Evolutionary conservation across 2,113 vertebrate species (phyloP).

Genomic region (Orientallactaga bullata): DNA sequence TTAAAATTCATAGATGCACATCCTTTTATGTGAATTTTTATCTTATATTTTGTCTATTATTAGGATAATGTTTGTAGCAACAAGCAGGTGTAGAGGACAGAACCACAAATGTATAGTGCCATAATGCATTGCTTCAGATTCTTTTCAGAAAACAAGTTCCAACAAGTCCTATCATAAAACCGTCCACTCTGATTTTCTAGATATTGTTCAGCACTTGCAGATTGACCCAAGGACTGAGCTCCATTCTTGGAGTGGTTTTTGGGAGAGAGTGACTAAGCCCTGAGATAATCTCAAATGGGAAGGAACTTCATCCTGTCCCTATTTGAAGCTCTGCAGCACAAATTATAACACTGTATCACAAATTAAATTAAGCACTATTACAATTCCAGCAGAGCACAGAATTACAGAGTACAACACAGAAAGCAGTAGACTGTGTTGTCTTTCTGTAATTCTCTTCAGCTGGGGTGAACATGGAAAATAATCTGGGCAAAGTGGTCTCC

Average conservation of each 20-base stretch:
- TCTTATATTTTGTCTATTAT: neutral
- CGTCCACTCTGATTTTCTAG: neutral
- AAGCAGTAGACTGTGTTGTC: neutral
- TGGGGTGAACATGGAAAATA: neutral
- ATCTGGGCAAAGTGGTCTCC: neutral
- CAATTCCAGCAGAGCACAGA: neutral
- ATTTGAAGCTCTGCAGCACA: neutral
- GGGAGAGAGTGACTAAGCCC: neutral
- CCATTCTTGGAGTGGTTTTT: neutral
- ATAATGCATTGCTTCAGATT: neutral
- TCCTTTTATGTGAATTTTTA: neutral
- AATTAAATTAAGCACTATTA: neutral
- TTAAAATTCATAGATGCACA: neutral
- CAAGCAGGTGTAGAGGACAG: neutral
- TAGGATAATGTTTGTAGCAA: neutral
- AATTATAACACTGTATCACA: neutral
- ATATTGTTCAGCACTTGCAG: neutral
- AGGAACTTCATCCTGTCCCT: neutral
- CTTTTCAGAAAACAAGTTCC: neutral
- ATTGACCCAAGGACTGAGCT: neutral
- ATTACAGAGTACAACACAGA: neutral
- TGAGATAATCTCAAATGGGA: neutral
- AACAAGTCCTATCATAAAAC: neutral
- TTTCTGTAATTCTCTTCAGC: neutral
- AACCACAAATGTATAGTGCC: neutral